These are phyloP conservation scores for Solenopsis fugax DNA, from an alignment of 1,140 invertebrate species.

Conservation along the genomic window DNA sequence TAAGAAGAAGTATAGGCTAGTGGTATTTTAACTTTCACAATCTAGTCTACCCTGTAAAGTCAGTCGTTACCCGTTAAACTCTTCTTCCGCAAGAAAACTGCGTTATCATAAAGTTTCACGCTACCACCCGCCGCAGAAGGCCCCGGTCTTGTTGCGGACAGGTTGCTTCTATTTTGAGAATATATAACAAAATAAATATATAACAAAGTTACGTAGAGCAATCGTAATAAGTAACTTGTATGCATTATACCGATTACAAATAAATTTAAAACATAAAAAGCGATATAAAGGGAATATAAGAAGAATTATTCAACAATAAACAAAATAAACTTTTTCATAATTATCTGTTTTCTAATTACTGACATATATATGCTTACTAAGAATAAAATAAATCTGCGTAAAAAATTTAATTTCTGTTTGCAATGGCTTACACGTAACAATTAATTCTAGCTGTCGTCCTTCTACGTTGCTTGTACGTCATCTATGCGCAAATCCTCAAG, in stretches of 20 bases:
- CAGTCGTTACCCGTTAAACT: slow-evolving; percentile 69
- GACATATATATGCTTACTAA: too few relatives aligned
- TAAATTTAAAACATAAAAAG: background rate
- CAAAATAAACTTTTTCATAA: background rate
- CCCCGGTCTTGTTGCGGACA: slow-evolving; percentile 46
- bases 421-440: background rate
- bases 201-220: background rate
- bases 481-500: slow-evolving; percentile 49
- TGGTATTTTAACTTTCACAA: slow-evolving; percentile 78
- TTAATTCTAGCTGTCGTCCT: slow-evolving; percentile 67
- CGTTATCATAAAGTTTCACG: slow-evolving; percentile 74
- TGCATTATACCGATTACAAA: background rate
- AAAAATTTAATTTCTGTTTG: background rate
- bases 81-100: slow-evolving; percentile 68
- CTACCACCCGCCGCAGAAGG: slow-evolving; percentile 33
- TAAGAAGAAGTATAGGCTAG: slow-evolving; percentile 67
- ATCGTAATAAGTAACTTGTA: background rate
- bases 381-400: background rate
- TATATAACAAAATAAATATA: background rate
- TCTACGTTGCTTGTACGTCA: slow-evolving; percentile 27
- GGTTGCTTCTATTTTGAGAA: slow-evolving; percentile 50
- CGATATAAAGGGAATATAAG: background rate
- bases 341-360: background rate
- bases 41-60: slow-evolving; percentile 8
- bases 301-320: background rate